phyloP scores from a whole-genome alignment of 2,113 vertebrate species.

The Platysternon megacephalum region DNA sequence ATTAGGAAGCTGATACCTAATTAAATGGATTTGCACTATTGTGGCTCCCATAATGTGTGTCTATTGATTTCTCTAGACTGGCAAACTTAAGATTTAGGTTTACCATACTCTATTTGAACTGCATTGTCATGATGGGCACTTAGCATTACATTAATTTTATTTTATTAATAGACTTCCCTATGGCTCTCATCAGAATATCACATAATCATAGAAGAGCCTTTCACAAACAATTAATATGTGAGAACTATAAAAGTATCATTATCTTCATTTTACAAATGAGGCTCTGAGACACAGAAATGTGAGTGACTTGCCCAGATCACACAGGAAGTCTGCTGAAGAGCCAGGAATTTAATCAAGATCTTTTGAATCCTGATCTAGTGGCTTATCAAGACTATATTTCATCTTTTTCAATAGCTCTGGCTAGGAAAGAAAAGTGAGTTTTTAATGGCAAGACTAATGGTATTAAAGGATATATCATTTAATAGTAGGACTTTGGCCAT shows the following conservation, averaged over 20 bases:
- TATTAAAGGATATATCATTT: background rate
- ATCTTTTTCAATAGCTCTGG: background rate
- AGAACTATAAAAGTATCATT: background rate
- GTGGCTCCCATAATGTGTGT: background rate
- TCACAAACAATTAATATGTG: background rate
- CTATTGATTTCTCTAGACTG: background rate
- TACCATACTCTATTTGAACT: background rate
- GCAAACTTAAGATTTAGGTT: background rate
- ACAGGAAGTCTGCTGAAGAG: background rate
- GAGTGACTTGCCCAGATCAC: background rate
- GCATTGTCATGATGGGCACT: background rate
- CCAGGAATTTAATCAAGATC: background rate
- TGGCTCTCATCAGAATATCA: background rate
- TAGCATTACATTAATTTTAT: background rate
- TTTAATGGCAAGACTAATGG: accelerated
- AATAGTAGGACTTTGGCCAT: background rate
- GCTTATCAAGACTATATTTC: background rate
- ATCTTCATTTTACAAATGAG: background rate
- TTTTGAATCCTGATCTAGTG: background rate
- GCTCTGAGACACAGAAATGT: background rate
- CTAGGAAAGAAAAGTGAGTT: background rate
- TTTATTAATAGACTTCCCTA: background rate
- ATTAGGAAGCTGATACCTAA: background rate
- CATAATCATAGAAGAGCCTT: background rate
- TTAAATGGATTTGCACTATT: background rate